Evolutionary conservation across 2,888 invertebrate genomes (phyloP).

Genomic region (Pocota personata): DNA sequence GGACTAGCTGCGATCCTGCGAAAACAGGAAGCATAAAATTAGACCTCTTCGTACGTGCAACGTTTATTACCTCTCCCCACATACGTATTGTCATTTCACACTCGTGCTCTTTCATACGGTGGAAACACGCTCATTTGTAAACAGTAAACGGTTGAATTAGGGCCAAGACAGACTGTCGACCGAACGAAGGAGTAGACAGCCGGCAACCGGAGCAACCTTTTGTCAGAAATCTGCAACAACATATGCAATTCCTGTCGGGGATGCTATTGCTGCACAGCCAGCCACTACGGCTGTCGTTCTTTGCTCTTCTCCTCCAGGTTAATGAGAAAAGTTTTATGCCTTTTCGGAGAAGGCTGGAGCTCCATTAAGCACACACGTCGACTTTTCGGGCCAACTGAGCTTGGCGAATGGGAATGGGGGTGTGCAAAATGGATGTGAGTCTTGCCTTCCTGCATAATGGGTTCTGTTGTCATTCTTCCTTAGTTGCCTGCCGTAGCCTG

Average conservation of each 20-base stretch:
- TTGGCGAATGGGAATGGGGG: slow-evolving; percentile 9
- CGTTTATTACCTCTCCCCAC: slow-evolving; percentile 50
- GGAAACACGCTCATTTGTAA: slow-evolving; percentile 64
- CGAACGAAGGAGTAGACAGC: slow-evolving; percentile 13
- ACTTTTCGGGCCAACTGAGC: slow-evolving; percentile 54
- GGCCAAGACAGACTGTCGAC: slow-evolving; percentile 16
- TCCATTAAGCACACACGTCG: slow-evolving; percentile 73
- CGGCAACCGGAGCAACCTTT: slow-evolving; percentile 43
- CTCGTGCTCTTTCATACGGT: slow-evolving; percentile 12
- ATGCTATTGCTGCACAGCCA: slow-evolving; percentile 26
- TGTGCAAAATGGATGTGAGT: slow-evolving; percentile 5
- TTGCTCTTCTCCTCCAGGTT: slow-evolving; percentile 75
- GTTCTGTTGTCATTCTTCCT: slow-evolving; percentile 49
- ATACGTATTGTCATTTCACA: slow-evolving; percentile 40
- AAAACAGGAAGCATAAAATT: slow-evolving; percentile 66
- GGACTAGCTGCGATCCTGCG: background rate
- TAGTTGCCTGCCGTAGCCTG: slow-evolving; percentile 36
- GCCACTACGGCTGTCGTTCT: slow-evolving; percentile 17
- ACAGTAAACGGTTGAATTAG: slow-evolving; percentile 65
- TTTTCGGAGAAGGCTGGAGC: slow-evolving; percentile 76
- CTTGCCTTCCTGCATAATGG: slow-evolving; percentile 39
- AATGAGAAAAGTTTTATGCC: slow-evolving; percentile 82
- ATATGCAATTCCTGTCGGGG: slow-evolving; percentile 65
- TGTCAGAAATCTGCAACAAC: slow-evolving; percentile 69
- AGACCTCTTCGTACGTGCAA: slow-evolving; percentile 55